Conservation (phyloP, 2,797 vertebrate species). For the Prunella strophiata region DNA sequence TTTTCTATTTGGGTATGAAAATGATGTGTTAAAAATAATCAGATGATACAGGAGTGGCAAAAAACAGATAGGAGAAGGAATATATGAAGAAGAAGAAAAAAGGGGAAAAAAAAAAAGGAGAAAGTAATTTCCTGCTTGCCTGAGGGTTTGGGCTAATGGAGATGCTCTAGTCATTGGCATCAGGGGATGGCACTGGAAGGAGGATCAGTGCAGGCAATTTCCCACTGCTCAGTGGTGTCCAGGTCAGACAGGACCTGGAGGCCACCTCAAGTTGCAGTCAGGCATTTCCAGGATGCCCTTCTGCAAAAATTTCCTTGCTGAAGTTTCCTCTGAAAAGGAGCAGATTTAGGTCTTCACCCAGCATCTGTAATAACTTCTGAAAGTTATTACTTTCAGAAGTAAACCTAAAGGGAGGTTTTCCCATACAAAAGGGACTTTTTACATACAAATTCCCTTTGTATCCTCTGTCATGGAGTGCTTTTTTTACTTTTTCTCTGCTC, state of each 20-base stretch:
- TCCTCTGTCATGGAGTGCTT: fast-evolving
- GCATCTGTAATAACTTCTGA: neutral
- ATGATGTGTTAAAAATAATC: neutral
- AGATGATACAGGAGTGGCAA: neutral
- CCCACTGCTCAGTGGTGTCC: neutral
- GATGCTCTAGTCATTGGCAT: neutral
- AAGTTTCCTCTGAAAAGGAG: neutral
- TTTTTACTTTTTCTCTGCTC: neutral
- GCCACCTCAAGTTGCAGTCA: neutral
- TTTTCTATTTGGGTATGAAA: neutral
- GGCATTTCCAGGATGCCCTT: neutral
- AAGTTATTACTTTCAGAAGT: too few relatives aligned
- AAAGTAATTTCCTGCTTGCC: neutral
- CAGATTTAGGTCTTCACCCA: neutral
- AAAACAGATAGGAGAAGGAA: neutral
- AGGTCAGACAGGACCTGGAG: neutral
- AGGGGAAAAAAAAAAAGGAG: fast-evolving
- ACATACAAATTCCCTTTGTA: neutral
- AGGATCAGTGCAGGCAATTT: neutral
- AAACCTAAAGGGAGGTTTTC: neutral
- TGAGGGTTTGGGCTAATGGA: neutral
- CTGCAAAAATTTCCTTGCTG: neutral
- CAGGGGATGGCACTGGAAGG: neutral
- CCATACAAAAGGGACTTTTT: neutral
- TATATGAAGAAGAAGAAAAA: neutral